phyloP scores from a whole-genome alignment of 2,888 invertebrate genomes.

The Parnassius glacialis region DNA sequence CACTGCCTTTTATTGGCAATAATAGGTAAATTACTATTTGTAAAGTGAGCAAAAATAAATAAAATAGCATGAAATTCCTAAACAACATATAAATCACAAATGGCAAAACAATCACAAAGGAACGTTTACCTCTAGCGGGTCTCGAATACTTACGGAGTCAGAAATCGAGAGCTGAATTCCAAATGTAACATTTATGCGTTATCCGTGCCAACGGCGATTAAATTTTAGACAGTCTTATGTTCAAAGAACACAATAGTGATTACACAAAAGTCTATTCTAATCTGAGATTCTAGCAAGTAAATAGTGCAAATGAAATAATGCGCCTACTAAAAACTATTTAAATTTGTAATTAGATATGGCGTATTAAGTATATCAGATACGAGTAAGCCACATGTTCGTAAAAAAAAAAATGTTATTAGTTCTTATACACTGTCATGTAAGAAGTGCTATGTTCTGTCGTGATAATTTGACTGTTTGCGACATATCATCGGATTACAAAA shows the following conservation, averaged over 20 bases:
- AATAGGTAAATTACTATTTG: background rate
- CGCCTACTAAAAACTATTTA: too few species aligned
- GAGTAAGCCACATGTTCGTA: too few species aligned
- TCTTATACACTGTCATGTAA: too few species aligned
- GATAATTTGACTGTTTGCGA: too few species aligned
- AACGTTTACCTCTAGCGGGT: slow-evolving; percentile 34
- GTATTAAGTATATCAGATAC: too few species aligned
- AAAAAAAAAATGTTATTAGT: too few species aligned
- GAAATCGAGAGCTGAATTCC: slow-evolving; percentile 36
- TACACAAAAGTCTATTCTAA: background rate
- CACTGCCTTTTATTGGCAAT: too few species aligned
- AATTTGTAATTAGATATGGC: too few species aligned
- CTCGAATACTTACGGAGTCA: slow-evolving; percentile 33
- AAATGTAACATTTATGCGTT: slow-evolving; percentile 36
- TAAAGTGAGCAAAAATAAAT: background rate
- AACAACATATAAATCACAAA: slow-evolving; percentile 5
- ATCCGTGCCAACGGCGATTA: slow-evolving; percentile 36
- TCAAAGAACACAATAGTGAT: slow-evolving; percentile 18
- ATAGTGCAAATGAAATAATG: too few species aligned
- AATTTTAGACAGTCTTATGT: slow-evolving; percentile 32
- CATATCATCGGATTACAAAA: too few species aligned
- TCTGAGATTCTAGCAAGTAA: too few species aligned
- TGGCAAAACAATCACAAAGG: slow-evolving; percentile 28
- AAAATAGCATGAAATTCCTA: slow-evolving; percentile 11
- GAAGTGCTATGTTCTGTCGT: too few species aligned